phyloP scores from a whole-genome alignment of 1,140 invertebrate genomes.

The Telenomus remus region DNA sequence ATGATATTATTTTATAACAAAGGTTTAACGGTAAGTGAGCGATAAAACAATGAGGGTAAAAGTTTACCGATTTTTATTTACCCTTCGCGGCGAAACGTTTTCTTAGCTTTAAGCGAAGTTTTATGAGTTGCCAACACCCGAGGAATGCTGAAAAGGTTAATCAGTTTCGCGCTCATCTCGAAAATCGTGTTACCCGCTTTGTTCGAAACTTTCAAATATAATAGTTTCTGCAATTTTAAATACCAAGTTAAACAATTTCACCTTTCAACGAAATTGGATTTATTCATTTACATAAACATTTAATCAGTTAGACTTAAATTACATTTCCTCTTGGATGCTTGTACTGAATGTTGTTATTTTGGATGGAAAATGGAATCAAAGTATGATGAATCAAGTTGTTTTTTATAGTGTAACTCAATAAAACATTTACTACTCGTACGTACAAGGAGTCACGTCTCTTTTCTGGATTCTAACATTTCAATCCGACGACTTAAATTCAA shows the following conservation, averaged over 20 bases:
- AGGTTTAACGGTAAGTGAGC: slow-evolving; percentile 8
- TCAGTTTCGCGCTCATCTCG: slow-evolving; percentile 57
- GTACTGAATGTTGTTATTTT: background rate
- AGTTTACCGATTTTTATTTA: slow-evolving; percentile 60
- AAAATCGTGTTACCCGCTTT: slow-evolving; percentile 45
- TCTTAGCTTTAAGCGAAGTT: slow-evolving; percentile 61
- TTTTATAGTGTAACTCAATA: too few species aligned
- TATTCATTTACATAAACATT: too few species aligned
- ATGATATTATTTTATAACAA: slow-evolving; percentile 30
- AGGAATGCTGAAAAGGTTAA: slow-evolving; percentile 60
- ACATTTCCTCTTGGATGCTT: too few species aligned
- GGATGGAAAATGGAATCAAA: too few species aligned
- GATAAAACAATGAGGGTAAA: slow-evolving; percentile 37
- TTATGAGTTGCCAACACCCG: slow-evolving; percentile 58
- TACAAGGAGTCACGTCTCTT: too few species aligned
- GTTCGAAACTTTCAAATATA: slow-evolving; percentile 47
- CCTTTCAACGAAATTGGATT: too few species aligned
- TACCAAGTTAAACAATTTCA: background rate
- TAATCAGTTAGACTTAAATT: too few species aligned
- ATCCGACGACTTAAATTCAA: too few species aligned
- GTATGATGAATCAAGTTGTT: too few species aligned
- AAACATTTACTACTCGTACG: too few species aligned
- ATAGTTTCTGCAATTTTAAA: slow-evolving; percentile 44
- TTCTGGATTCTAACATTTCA: too few species aligned
- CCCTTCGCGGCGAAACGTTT: slow-evolving; percentile 47